A percentile compares a stretch with the other conserved stretches of the same genome.
Evolutionary conservation across 1,140 invertebrate genomes (phyloP).

Genomic region (Drosophila rhopaloa): DNA sequence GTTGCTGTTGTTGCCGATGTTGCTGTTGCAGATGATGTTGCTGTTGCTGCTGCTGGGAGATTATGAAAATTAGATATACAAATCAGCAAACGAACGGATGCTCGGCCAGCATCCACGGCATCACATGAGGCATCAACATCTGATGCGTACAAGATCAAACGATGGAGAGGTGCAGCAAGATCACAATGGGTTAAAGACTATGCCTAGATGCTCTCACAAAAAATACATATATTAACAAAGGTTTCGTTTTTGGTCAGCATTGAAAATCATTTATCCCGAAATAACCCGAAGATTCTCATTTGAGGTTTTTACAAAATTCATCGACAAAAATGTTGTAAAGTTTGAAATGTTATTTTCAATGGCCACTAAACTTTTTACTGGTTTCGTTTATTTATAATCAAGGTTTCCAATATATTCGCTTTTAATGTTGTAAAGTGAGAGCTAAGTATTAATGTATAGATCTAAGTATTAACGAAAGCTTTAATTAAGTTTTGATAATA

Average conservation of each 20-base stretch:
- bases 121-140: slow-evolving; percentile 61
- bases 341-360: background rate
- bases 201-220: slow-evolving; percentile 7
- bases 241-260: too few relatives aligned
- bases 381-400: too few relatives aligned
- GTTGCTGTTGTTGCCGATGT: slow-evolving; percentile 18
- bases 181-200: background rate
- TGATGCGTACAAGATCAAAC: slow-evolving; percentile 69
- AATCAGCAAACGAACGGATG: slow-evolving; percentile 82
- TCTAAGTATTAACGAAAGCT: background rate
- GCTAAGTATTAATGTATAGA: too few relatives aligned
- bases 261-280: too few relatives aligned
- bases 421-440: background rate
- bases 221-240: background rate
- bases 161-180: slow-evolving; percentile 9
- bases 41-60: slow-evolving; percentile 54
- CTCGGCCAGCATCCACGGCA: slow-evolving; percentile 36
- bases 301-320: background rate
- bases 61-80: slow-evolving; percentile 84
- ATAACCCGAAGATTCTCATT: background rate
- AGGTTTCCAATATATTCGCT: too few relatives aligned
- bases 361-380: background rate
- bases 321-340: background rate
- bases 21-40: slow-evolving; percentile 20
- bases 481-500: background rate